These are phyloP conservation scores for Staurois parvus DNA, from an alignment of 2,797 vertebrate genomes.

Conservation along the genomic window DNA sequence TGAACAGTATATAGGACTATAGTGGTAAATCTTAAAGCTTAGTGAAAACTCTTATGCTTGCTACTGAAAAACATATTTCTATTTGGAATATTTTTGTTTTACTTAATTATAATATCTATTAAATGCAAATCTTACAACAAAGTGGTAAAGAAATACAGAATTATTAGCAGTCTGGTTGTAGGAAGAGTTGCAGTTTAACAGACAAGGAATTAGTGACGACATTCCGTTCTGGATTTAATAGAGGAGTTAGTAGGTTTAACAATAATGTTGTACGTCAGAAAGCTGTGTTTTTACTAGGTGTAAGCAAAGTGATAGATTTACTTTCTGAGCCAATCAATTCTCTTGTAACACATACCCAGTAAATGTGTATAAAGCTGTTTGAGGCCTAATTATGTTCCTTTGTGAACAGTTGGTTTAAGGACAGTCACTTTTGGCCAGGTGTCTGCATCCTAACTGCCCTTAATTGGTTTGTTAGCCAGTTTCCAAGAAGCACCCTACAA, in stretches of 20 bases:
- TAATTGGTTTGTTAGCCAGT: slow-evolving; percentile 59
- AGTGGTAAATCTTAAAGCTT: no score
- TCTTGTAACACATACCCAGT: background rate
- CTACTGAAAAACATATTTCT: no score
- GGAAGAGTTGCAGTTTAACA: background rate
- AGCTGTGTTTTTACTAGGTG: background rate
- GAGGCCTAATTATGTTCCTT: slow-evolving; percentile 17
- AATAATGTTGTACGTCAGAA: background rate
- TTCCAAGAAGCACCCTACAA: slow-evolving; percentile 31
- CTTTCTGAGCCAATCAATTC: background rate
- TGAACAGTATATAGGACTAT: no score
- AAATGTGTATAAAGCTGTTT: slow-evolving; percentile 19
- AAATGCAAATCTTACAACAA: no score
- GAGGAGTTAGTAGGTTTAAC: background rate
- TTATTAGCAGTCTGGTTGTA: background rate
- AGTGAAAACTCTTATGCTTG: no score
- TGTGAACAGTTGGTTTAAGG: slow-evolving; percentile 12
- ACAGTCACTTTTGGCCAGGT: slow-evolving; percentile 58
- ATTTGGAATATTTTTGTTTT: no score
- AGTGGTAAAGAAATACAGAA: no score
- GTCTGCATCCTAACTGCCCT: slow-evolving; percentile 33
- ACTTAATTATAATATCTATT: no score
- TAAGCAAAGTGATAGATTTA: background rate
- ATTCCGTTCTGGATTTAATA: background rate
- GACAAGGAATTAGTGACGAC: background rate